These are phyloP conservation scores for Phalacrocorax pelagicus DNA, from an alignment of 2,113 vertebrate genomes.

Conservation along the genomic window DNA sequence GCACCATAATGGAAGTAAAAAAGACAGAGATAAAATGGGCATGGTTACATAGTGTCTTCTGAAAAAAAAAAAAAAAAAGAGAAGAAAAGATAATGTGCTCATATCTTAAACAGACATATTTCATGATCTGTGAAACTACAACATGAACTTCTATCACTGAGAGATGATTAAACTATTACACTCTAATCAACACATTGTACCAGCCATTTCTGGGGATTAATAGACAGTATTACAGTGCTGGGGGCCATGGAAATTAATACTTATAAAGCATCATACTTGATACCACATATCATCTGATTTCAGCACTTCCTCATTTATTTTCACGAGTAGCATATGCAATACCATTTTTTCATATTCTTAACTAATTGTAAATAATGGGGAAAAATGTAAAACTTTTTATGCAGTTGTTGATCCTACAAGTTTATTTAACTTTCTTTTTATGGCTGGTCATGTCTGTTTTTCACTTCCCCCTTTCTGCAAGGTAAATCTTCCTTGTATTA, in stretches of 20 bases:
- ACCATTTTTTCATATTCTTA: background rate
- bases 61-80: background rate
- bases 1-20: background rate
- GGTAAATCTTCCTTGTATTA: background rate
- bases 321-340: background rate
- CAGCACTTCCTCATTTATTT: background rate
- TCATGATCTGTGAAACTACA: slow-evolving; percentile 62
- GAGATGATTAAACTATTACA: slow-evolving; percentile 60
- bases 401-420: background rate
- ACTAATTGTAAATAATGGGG: background rate
- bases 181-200: slow-evolving; percentile 5
- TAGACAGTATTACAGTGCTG: background rate
- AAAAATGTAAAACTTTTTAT: background rate
- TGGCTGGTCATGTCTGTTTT: background rate
- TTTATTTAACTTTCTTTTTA: background rate
- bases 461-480: background rate
- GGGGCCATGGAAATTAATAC: background rate
- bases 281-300: background rate
- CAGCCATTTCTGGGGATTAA: slow-evolving; percentile 24
- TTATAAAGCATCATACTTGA: background rate
- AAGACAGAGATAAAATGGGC: slow-evolving; percentile 19
- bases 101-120: slow-evolving; percentile 64
- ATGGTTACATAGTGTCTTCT: background rate
- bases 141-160: slow-evolving; percentile 28
- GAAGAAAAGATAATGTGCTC: background rate